phyloP scores from a whole-genome alignment of 2,113 vertebrate genomes.

The Procavia capensis region DNA sequence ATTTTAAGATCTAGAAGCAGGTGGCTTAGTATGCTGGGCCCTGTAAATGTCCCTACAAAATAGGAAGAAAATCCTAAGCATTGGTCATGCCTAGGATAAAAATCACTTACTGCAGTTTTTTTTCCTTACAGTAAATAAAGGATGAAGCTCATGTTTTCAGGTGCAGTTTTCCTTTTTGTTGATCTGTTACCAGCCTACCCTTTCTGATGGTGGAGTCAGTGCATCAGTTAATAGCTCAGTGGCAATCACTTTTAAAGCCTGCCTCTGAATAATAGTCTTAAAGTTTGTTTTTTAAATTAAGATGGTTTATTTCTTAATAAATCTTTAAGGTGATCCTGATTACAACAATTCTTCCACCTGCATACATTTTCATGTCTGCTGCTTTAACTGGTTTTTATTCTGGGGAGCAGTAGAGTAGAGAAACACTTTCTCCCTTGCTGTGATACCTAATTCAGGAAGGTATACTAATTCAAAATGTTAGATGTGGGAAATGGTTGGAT shows the following conservation, averaged over 20 bases:
- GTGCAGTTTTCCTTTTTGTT: background rate
- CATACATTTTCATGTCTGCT: constrained; percentile 12
- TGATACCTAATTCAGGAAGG: constrained; percentile 51
- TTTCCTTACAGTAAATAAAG: background rate
- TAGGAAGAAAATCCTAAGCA: background rate
- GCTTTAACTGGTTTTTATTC: constrained; percentile 29
- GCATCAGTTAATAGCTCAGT: background rate
- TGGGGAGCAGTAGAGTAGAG: background rate
- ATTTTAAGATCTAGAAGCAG: constrained; percentile 52
- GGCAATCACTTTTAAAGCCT: background rate
- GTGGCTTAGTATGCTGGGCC: background rate
- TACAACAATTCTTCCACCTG: constrained; percentile 46
- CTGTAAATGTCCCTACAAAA: background rate
- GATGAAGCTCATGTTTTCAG: constrained; percentile 4
- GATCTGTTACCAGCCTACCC: background rate
- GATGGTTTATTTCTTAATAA: background rate
- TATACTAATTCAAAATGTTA: constrained; percentile 45
- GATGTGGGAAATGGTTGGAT: constrained; percentile 18
- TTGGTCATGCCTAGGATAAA: background rate
- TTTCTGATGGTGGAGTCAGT: background rate
- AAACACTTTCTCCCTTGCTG: constrained; percentile 34
- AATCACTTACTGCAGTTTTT: background rate
- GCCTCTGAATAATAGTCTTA: background rate
- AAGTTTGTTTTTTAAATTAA: constrained; percentile 53
- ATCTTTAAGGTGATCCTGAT: background rate